These are phyloP conservation scores for Drosophila yooni DNA, from an alignment of 2,888 invertebrate species.

Conservation along the genomic window DNA sequence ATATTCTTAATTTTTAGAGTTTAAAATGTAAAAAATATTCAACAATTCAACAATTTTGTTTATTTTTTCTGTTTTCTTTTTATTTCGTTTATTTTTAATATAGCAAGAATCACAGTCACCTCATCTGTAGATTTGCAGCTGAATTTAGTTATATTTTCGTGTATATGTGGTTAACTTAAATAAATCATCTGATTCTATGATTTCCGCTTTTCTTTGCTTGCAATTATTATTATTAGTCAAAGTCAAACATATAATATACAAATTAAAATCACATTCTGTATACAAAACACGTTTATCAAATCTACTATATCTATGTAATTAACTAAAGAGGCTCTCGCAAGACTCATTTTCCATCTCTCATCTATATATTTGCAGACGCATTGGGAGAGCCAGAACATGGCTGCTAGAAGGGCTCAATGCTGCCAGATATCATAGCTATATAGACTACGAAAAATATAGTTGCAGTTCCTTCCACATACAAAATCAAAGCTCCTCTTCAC, in stretches of 20 bases:
- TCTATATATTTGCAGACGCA: constrained; percentile 80
- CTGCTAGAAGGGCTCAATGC: constrained; percentile 81
- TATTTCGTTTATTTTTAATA: constrained; percentile 49
- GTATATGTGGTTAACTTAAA: constrained; percentile 24
- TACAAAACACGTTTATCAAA: constrained; percentile 22
- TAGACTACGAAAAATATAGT: constrained; percentile 37
- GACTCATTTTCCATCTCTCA: constrained; percentile 69
- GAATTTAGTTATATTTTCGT: constrained; percentile 22
- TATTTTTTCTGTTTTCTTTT: constrained; percentile 38
- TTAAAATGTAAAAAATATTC: background rate
- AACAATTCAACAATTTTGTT: constrained; percentile 21
- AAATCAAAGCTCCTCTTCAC: constrained; percentile 53
- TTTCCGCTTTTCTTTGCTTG: constrained; percentile 9
- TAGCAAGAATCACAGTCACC: constrained; percentile 64
- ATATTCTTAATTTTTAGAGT: constrained; percentile 9
- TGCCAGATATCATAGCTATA: constrained; percentile 76
- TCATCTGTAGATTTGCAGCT: constrained; percentile 60
- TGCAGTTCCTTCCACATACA: constrained; percentile 56
- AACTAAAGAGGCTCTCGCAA: constrained; percentile 36
- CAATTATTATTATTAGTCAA: constrained; percentile 17
- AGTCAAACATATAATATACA: constrained; percentile 3
- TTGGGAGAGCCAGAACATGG: constrained; percentile 71
- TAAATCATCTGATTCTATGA: constrained; percentile 24
- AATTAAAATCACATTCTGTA: constrained; percentile 23
- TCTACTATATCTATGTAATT: constrained; percentile 5